Conservation (phyloP, 2,888 invertebrate genomes). For the Fragum whitleyi region DNA sequence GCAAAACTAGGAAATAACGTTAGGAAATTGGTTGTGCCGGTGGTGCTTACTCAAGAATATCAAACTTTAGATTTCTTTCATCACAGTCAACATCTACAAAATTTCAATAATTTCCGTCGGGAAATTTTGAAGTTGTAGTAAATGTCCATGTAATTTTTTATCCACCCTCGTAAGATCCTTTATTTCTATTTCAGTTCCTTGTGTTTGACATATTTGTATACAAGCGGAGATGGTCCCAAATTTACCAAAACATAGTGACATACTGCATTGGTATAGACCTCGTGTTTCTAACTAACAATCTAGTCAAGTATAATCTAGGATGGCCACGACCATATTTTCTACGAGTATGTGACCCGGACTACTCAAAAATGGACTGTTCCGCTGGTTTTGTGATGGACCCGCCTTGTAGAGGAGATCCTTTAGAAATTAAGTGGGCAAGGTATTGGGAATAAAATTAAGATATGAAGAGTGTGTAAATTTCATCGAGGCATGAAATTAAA, state of each 20-base stretch:
- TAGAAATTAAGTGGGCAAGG: conserved; percentile 29
- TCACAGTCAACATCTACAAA: too few species aligned
- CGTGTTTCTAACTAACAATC: conserved; percentile 20
- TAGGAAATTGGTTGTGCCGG: too few species aligned
- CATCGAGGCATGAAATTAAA: too few species aligned
- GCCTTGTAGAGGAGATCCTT: conserved; percentile 8
- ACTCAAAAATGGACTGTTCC: background rate
- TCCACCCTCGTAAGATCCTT: too few species aligned
- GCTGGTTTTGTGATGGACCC: background rate
- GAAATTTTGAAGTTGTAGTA: too few species aligned
- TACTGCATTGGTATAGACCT: conserved; percentile 7
- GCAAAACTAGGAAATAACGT: too few species aligned
- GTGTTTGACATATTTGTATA: background rate
- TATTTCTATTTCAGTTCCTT: conserved; percentile 19
- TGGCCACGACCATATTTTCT: conserved; percentile 28
- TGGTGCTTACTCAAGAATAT: too few species aligned
- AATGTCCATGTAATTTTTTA: too few species aligned
- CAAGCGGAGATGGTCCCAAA: background rate
- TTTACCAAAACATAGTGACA: background rate
- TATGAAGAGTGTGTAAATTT: background rate
- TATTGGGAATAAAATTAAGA: background rate
- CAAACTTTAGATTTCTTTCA: too few species aligned
- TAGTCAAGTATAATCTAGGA: conserved; percentile 28
- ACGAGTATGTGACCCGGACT: conserved; percentile 6
- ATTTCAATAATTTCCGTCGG: too few species aligned